These are phyloP conservation scores for Euzophera pinguis DNA, from an alignment of 2,888 invertebrate species.

Conservation along the genomic window DNA sequence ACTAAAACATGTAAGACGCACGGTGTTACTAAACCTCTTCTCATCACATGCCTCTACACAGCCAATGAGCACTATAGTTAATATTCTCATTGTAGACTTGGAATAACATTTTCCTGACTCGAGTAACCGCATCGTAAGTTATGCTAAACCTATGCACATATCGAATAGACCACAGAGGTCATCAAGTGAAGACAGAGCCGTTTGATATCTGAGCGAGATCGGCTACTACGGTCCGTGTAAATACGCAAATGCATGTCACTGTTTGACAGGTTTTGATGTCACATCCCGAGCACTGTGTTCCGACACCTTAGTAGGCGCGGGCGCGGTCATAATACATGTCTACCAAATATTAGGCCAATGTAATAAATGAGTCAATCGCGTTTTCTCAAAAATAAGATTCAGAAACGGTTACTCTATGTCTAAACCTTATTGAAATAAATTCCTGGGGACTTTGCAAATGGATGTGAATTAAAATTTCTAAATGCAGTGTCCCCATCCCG, in stretches of 20 bases:
- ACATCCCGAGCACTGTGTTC: conserved; percentile 79
- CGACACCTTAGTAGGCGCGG: conserved; percentile 72
- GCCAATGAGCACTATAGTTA: conserved; percentile 77
- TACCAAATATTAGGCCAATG: conserved; percentile 5
- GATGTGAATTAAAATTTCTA: conserved; percentile 13
- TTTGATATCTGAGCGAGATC: conserved; percentile 48
- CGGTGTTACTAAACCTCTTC: conserved; percentile 79
- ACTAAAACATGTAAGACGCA: conserved; percentile 71
- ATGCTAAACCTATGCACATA: conserved; percentile 79
- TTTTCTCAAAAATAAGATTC: not conserved
- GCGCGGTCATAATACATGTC: conserved; percentile 48
- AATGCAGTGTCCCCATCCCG: conserved; percentile 27
- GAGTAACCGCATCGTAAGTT: conserved; percentile 77
- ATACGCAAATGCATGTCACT: conserved; percentile 79
- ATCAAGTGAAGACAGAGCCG: conserved; percentile 44
- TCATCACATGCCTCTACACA: conserved; percentile 79
- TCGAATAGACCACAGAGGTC: conserved; percentile 59
- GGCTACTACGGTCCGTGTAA: conserved; percentile 58
- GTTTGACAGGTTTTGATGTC: conserved; percentile 78
- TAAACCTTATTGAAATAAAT: conserved; percentile 13
- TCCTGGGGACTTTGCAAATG: conserved; percentile 26
- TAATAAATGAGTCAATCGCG: not conserved
- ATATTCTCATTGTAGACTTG: conserved; percentile 76
- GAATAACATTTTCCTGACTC: conserved; percentile 76
- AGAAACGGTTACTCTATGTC: conserved; percentile 22